Base-by-base conservation (phyloP, 2,797 vertebrate genomes). In the Syncerus caffer region DNA sequence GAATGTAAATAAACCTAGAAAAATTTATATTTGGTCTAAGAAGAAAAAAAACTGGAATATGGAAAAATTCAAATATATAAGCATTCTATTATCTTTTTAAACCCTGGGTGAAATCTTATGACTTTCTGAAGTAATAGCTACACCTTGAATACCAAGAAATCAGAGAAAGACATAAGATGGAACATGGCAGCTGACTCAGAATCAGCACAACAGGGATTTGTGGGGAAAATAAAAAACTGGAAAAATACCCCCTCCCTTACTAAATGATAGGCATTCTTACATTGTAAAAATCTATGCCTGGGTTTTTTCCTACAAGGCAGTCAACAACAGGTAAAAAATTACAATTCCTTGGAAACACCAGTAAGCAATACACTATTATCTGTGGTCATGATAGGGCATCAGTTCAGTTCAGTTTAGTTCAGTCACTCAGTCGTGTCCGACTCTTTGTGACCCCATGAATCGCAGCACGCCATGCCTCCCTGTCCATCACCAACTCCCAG, bases 1-100 rank as follows among this genome's bases (percentile, higher is more conserved):
- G 4, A 83, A 78, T 78, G 7, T 38, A 90, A 96, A 17, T 76
- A 96, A 93, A 47, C 14, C 11, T 34, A 93, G 19, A 85, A 80
- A 60, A 71, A 62, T 51, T 55, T 23, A 79, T 12, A 91, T 3
- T 80, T 91, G 6, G 4, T 71, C 29, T 79, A 64, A 78, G 93
- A 80, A 21, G 4, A 29, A 64, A 98, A 42, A 60, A 25, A 25
- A 2, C 0, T 55, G 13, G 3, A 60, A 82, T 55, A 50, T 38
- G 64, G 19, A 29, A 9, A 92, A 92, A 87, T 78, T 60, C 29
- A 47, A 1, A 50, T 25, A 6, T n/a, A 12, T 79, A 79, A 6
- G 31, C 3, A 45, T 38, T 79, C 38, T 51, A 6, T 62, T 86
- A 55, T 47, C 29, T 80, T 71, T 38, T 71, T 62, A 95, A 51